A percentile compares a stretch with the other conserved stretches of the same genome.
Conservation (phyloP, 2,113 vertebrate species). For the Festucalex cinctus region DNA sequence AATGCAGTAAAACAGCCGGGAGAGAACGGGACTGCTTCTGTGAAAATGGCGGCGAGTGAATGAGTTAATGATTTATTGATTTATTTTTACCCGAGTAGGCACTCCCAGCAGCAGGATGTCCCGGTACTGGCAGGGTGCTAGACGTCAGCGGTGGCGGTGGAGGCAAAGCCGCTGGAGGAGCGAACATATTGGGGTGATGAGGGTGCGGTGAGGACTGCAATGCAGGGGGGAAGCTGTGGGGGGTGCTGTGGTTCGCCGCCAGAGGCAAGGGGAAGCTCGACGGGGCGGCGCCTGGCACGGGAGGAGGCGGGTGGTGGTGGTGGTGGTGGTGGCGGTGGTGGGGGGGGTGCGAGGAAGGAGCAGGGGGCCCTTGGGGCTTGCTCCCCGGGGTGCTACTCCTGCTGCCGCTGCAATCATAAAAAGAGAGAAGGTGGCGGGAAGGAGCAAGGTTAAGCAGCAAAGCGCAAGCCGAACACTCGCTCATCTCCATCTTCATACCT, state of each 20-base stretch:
- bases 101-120: conserved; percentile 90
- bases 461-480: conserved; percentile 42
- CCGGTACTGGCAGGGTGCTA: conserved; percentile 88
- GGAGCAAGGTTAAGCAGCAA: conserved; percentile 34
- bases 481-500: conserved; percentile 52
- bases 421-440: conserved; percentile 4
- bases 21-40: no score
- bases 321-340: conserved; percentile 84
- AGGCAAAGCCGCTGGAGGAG: conserved; percentile 93
- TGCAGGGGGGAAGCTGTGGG: conserved; percentile 86
- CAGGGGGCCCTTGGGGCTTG: conserved; percentile 77
- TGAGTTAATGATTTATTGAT: no score
- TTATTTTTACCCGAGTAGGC: conserved; percentile 87
- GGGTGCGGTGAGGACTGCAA: conserved; percentile 87
- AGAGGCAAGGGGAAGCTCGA: conserved; percentile 83
- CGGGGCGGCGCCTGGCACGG: conserved; percentile 40
- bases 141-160: conserved; percentile 96
- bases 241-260: conserved; percentile 78
- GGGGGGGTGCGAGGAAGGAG: conserved; percentile 74
- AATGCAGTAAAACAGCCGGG: no score
- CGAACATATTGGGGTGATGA: conserved; percentile 99
- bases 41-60: no score
- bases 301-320: conserved; percentile 79
- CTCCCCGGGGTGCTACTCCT: conserved; percentile 92
- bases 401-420: conserved; percentile 81